A percentile compares a stretch with the other conserved stretches of the same genome.
Evolutionary conservation across 2,113 vertebrate genomes (phyloP).

Genomic region (Naja naja): DNA sequence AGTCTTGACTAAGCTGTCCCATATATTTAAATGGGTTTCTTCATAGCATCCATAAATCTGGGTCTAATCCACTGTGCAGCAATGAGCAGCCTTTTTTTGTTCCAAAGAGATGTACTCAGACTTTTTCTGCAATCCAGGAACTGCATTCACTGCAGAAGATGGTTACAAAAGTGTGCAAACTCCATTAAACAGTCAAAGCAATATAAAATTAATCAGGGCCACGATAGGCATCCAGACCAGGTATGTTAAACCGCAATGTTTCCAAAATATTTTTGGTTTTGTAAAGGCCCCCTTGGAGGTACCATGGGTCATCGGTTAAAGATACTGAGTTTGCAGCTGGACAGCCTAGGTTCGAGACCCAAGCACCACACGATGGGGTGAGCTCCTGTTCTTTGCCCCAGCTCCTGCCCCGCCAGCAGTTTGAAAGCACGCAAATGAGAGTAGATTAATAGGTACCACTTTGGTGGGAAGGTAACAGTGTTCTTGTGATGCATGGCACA

Average conservation of each 20-base stretch:
- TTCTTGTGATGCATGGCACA: neutral
- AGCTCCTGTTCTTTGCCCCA: neutral
- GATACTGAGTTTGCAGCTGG: neutral
- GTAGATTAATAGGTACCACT: neutral
- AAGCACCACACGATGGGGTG: neutral
- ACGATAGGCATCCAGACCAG: neutral
- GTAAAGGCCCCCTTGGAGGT: neutral
- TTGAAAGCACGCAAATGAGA: neutral
- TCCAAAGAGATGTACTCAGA: neutral
- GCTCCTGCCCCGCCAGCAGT: neutral
- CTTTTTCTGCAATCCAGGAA: neutral
- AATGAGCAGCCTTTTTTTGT: neutral
- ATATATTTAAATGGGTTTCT: neutral
- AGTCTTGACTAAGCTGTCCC: neutral
- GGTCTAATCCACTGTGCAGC: neutral
- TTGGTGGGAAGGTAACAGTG: neutral
- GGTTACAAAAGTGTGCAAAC: neutral
- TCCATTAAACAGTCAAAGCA: neutral
- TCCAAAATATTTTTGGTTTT: neutral
- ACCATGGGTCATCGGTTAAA: neutral
- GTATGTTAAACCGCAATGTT: neutral
- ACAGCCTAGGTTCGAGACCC: neutral
- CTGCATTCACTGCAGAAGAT: neutral
- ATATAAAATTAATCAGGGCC: neutral
- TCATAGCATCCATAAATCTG: neutral